Conservation (phyloP, 1,140 invertebrate species). For the Mactra quadrangularis region DNA sequence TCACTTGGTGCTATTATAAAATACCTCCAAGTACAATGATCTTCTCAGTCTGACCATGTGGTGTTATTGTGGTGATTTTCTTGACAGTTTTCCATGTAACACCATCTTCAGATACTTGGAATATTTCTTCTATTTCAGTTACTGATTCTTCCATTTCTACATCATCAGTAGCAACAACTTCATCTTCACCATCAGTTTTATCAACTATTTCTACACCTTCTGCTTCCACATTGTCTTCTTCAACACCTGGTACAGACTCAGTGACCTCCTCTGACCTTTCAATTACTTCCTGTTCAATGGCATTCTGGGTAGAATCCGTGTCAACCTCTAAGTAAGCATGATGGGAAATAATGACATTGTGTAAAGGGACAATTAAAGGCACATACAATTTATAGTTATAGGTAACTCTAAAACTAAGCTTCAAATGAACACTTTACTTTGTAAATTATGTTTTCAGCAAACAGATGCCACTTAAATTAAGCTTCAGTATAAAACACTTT, state of each 20-base stretch:
- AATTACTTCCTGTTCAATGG: background rate
- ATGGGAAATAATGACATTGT: slow-evolving; percentile 48
- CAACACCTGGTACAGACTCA: background rate
- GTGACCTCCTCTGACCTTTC: background rate
- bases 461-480: too few species aligned
- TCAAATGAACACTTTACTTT: too few species aligned
- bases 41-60: slow-evolving; percentile 73
- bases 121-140: slow-evolving; percentile 79
- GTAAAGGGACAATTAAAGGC: background rate
- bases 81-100: slow-evolving; percentile 77
- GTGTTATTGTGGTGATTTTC: slow-evolving; percentile 77
- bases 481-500: too few species aligned
- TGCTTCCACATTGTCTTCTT: slow-evolving; percentile 7
- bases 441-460: too few species aligned
- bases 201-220: background rate
- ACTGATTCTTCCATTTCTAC: slow-evolving; percentile 69
- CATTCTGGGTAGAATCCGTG: slow-evolving; percentile 21
- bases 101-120: slow-evolving; percentile 77
- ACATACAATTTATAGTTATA: background rate
- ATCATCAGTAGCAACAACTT: slow-evolving; percentile 44
- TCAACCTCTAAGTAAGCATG: slow-evolving; percentile 50
- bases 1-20: background rate
- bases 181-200: background rate
- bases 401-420: background rate
- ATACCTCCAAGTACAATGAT: slow-evolving; percentile 78